Evolutionary conservation across 1,140 invertebrate species (phyloP).

Genomic region (Diachasmimorpha longicaudata): DNA sequence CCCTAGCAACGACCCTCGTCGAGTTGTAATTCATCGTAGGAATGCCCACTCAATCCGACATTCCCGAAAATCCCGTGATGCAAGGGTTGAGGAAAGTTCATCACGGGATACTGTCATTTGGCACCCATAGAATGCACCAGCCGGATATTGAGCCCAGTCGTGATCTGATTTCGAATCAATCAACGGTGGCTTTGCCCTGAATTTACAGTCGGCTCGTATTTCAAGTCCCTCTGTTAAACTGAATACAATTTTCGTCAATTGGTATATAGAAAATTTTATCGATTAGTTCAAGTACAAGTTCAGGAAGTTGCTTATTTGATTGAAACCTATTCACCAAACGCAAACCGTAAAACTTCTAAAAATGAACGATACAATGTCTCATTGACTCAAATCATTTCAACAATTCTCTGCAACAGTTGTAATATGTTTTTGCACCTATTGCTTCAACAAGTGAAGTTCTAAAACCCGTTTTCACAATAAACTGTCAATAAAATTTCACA

Average conservation of each 20-base stretch:
- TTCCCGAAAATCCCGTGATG: neutral
- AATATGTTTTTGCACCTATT: neutral
- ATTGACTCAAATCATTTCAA: neutral
- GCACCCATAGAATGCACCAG: slow-evolving; percentile 39
- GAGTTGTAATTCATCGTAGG: neutral
- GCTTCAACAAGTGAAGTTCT: slow-evolving; percentile 9
- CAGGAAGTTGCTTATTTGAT: no score
- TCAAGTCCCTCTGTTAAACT: slow-evolving; percentile 31
- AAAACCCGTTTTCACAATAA: slow-evolving; percentile 14
- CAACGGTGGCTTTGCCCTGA: slow-evolving; percentile 59
- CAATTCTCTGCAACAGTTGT: neutral
- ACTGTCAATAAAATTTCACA: slow-evolving; percentile 15
- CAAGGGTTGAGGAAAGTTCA: neutral
- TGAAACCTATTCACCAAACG: no score
- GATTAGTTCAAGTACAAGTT: no score
- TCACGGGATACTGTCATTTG: neutral
- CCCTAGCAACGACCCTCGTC: neutral
- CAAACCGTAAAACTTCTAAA: no score
- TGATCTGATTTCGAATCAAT: slow-evolving; percentile 63
- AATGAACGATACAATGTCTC: neutral
- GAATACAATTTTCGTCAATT: neutral
- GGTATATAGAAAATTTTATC: neutral
- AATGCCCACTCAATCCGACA: neutral
- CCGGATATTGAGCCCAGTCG: slow-evolving; percentile 26
- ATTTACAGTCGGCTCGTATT: slow-evolving; percentile 58